These are phyloP conservation scores for Agrilus mali DNA, from an alignment of 2,888 invertebrate genomes.

Conservation along the genomic window DNA sequence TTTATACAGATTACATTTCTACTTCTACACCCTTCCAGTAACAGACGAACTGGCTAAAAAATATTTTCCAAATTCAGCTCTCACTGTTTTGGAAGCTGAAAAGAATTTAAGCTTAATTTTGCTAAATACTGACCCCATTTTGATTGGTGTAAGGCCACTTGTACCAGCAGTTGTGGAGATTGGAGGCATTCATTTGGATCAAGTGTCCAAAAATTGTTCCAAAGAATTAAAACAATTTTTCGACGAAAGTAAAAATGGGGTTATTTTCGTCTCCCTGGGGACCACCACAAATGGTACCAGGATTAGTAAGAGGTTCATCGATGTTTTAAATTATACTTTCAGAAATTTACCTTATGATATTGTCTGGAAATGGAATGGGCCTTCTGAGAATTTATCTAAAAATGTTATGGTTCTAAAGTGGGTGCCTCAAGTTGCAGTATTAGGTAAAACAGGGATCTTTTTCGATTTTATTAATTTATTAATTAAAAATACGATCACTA, in stretches of 20 bases:
- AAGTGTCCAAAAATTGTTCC: neutral
- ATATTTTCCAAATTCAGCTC: slow-evolving; percentile 8
- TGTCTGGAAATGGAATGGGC: slow-evolving; percentile 52
- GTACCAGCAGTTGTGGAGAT: slow-evolving; percentile 13
- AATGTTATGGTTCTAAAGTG: slow-evolving; percentile 44
- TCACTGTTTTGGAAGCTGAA: slow-evolving; percentile 9
- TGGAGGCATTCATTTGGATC: slow-evolving; percentile 11
- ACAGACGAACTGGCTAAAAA: slow-evolving; percentile 7
- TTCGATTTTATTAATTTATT: neutral
- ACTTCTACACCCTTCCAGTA: slow-evolving; percentile 9
- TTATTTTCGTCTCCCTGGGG: slow-evolving; percentile 42
- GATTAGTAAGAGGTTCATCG: slow-evolving; percentile 27
- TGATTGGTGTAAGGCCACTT: slow-evolving; percentile 10
- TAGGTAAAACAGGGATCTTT: slow-evolving; percentile 30
- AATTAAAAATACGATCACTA: no score
- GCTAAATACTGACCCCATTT: slow-evolving; percentile 11
- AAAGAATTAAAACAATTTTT: slow-evolving; percentile 37
- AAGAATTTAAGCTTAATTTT: slow-evolving; percentile 12
- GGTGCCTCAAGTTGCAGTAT: slow-evolving; percentile 53
- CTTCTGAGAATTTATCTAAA: slow-evolving; percentile 33
- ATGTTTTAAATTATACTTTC: slow-evolving; percentile 40
- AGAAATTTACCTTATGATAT: slow-evolving; percentile 43
- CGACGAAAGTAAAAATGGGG: slow-evolving; percentile 36
- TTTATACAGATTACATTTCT: slow-evolving; percentile 9
- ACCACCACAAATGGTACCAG: slow-evolving; percentile 39